Conservation (phyloP, 2,888 invertebrate genomes). For the Sympetrum striolatum region DNA sequence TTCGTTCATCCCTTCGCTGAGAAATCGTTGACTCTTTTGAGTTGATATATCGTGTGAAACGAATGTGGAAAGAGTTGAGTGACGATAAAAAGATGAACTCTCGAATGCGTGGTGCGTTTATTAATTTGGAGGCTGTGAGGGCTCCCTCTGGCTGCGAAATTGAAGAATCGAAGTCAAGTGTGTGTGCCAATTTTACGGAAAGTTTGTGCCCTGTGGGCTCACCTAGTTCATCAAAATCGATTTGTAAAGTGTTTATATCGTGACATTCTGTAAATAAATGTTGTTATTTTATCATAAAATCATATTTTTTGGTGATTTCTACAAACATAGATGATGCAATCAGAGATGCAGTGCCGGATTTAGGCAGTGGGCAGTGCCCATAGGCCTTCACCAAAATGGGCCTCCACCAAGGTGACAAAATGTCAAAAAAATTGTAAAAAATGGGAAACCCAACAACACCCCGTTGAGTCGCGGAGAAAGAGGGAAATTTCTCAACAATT, state of each 20-base stretch:
- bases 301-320: too few species aligned
- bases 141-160: not conserved
- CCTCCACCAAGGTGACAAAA: too few species aligned
- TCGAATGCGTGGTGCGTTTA: not conserved
- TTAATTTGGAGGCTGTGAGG: not conserved
- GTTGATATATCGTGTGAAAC: not conserved
- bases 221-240: not conserved
- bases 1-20: not conserved
- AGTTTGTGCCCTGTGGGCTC: constrained; percentile 37
- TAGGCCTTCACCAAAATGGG: too few species aligned
- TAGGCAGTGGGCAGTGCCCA: too few species aligned
- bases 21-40: not conserved
- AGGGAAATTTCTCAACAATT: too few species aligned
- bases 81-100: not conserved
- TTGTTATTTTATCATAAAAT: not conserved
- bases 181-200: constrained; percentile 20
- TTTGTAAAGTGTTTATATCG: constrained; percentile 23
- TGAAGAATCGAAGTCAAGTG: constrained; percentile 10
- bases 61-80: not conserved
- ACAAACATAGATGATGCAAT: too few species aligned
- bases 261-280: not conserved
- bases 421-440: too few species aligned
- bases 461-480: too few species aligned
- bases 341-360: too few species aligned
- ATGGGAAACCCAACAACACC: too few species aligned